Conservation (phyloP, 2,113 vertebrate species). For the Oreochromis tanganicae region DNA sequence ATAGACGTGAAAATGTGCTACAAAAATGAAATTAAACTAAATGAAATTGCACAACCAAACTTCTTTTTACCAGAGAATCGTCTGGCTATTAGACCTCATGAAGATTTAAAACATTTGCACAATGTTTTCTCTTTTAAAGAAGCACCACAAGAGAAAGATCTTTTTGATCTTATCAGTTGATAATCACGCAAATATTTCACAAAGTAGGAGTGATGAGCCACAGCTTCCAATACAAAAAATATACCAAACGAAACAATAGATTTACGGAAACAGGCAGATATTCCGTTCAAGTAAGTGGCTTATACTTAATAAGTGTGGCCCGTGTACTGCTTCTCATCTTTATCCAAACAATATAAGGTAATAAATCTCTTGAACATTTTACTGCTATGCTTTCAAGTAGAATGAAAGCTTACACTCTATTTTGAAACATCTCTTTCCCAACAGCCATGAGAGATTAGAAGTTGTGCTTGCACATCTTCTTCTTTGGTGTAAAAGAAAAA, state of each 20-base stretch:
- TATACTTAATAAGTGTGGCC: not conserved
- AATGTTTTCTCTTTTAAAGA: not conserved
- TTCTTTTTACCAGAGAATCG: not conserved
- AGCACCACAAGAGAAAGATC: not conserved
- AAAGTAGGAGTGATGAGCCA: not conserved
- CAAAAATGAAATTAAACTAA: fast-evolving
- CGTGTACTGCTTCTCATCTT: not conserved
- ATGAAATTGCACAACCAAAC: not conserved
- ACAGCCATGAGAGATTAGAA: not conserved
- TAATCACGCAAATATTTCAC: not conserved
- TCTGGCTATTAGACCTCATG: not conserved
- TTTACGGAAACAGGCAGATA: fast-evolving
- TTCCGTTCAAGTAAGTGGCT: not conserved
- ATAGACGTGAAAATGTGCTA: not conserved
- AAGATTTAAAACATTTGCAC: not conserved
- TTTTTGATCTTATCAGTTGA: not conserved
- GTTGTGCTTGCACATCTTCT: not conserved
- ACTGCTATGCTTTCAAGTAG: not conserved
- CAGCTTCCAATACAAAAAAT: not conserved
- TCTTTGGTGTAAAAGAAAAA: not conserved
- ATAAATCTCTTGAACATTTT: fast-evolving
- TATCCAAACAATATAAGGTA: not conserved
- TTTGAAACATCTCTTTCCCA: not conserved
- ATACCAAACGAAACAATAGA: not conserved
- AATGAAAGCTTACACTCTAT: not conserved